Conservation (phyloP, 1,140 invertebrate species). For the Anoplolepis gracilipes region DNA sequence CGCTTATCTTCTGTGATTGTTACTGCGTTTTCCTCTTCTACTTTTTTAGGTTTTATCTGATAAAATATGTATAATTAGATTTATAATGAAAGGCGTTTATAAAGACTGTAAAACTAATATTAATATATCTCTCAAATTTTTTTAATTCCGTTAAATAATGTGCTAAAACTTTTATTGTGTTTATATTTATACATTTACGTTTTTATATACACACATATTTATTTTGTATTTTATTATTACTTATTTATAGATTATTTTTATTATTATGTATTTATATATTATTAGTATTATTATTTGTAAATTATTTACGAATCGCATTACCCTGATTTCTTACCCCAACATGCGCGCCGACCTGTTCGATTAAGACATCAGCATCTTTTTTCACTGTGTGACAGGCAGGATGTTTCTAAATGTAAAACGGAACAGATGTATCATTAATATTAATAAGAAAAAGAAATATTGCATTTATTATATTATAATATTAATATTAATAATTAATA, state of each 20-base stretch:
- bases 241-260: neutral
- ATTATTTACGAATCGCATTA: neutral
- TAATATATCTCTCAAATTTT: neutral
- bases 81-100: neutral
- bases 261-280: neutral
- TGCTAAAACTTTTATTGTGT: neutral
- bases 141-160: neutral
- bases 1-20: neutral
- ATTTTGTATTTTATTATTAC: neutral
- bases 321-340: conserved; percentile 48
- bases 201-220: neutral
- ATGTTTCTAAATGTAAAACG: conserved; percentile 54
- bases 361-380: conserved; percentile 45
- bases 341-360: conserved; percentile 8
- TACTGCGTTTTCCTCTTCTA: neutral
- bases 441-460: conserved; percentile 4
- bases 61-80: neutral
- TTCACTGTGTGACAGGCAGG: conserved; percentile 28
- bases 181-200: neutral
- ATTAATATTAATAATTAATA: neutral
- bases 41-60: conserved; percentile 19
- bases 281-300: neutral
- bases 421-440: conserved; percentile 17
- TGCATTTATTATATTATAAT: conserved; percentile 4
- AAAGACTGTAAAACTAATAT: neutral